Evolutionary conservation across 2,888 invertebrate genomes (phyloP).

Genomic region (Pheosia tremula): DNA sequence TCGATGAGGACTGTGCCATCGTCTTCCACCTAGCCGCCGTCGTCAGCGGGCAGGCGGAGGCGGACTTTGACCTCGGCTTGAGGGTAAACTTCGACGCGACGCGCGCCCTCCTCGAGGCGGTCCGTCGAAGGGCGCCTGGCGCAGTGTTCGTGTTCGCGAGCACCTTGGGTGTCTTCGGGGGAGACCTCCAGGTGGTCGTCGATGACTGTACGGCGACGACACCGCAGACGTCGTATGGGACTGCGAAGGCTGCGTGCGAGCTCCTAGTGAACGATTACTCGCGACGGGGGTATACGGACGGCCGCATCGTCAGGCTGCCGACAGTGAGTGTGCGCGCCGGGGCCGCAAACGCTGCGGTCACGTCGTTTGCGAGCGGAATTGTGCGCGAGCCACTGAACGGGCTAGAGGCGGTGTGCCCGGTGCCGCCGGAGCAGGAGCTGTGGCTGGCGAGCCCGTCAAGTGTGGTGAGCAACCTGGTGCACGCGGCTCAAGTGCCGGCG

Average conservation of each 20-base stretch:
- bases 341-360: conserved; percentile 66
- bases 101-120: conserved; percentile 60
- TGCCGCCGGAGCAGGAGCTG: conserved; percentile 51
- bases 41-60: conserved; percentile 73
- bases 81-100: conserved; percentile 71
- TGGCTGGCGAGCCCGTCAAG: conserved; percentile 66
- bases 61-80: conserved; percentile 67
- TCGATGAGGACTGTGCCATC: conserved; percentile 48
- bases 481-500: conserved; percentile 53
- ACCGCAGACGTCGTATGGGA: conserved; percentile 72
- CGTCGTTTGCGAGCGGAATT: conserved; percentile 74
- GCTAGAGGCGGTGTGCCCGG: conserved; percentile 53
- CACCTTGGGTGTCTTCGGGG: conserved; percentile 67
- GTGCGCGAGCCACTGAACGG: conserved; percentile 70
- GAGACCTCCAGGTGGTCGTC: conserved; percentile 52
- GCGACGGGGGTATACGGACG: conserved; percentile 67
- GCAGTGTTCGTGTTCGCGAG: conserved; percentile 66
- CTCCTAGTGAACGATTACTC: conserved; percentile 69
- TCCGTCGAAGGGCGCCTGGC: conserved; percentile 47
- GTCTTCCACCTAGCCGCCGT: conserved; percentile 72
- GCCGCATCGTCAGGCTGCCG: conserved; percentile 64
- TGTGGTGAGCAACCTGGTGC: conserved; percentile 60
- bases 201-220: conserved; percentile 59
- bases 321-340: conserved; percentile 72
- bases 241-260: conserved; percentile 70